Evolutionary conservation across 2,888 invertebrate species (phyloP).

Genomic region (Drosophila lacicola): DNA sequence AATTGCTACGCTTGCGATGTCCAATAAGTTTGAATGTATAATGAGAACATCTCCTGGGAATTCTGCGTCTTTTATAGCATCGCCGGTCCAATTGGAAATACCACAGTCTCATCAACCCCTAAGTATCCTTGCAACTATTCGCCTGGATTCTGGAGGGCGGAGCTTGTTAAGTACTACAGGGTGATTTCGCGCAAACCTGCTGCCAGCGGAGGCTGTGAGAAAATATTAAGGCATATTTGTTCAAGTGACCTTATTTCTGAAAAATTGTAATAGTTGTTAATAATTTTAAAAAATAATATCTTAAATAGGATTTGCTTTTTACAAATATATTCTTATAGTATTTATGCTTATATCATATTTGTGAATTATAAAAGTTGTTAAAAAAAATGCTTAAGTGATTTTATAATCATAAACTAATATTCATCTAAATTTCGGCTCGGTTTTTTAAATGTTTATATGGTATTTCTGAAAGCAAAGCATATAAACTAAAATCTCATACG

Average conservation of each 20-base stretch:
- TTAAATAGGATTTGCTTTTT: too few species aligned
- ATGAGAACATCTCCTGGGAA: conserved; percentile 75
- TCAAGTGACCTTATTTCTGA: not conserved
- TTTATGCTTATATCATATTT: too few species aligned
- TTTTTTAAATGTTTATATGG: too few species aligned
- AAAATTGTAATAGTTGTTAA: too few species aligned
- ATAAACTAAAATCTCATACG: too few species aligned
- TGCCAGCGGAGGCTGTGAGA: conserved; percentile 50
- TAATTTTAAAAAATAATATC: too few species aligned
- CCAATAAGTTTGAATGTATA: conserved; percentile 68
- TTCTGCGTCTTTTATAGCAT: conserved; percentile 73
- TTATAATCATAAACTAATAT: too few species aligned
- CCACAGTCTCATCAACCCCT: conserved; percentile 58
- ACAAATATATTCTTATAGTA: too few species aligned
- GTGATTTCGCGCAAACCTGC: conserved; percentile 46
- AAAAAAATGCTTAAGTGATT: too few species aligned
- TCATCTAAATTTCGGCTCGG: too few species aligned
- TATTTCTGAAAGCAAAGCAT: too few species aligned
- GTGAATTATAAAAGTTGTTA: too few species aligned
- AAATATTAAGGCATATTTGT: conserved; percentile 38
- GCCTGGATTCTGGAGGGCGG: conserved; percentile 64
- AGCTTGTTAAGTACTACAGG: conserved; percentile 68
- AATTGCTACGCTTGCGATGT: conserved; percentile 30
- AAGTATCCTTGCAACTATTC: conserved; percentile 62
- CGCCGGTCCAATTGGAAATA: conserved; percentile 68